phyloP scores from a whole-genome alignment of 2,888 invertebrate species.

The Nematopogon swammerdamellus region DNA sequence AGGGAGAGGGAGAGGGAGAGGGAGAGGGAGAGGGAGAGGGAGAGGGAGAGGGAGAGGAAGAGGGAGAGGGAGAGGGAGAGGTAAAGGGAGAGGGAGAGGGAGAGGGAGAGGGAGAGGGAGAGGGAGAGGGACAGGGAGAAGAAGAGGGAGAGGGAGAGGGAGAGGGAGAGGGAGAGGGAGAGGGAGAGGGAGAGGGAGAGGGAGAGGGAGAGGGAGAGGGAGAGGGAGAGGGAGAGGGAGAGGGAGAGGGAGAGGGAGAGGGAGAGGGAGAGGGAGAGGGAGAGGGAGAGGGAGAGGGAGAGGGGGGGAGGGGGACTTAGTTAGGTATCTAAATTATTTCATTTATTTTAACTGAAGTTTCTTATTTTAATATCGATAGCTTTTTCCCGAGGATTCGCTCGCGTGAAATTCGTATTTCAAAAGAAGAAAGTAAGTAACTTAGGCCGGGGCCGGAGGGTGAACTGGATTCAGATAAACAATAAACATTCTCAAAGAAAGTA shows the following conservation, averaged over 20 bases:
- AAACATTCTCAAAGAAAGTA: too few species aligned
- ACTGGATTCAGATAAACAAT: too few species aligned
- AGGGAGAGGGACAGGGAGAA: slow-evolving; percentile 1
- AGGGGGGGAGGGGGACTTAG: too few species aligned
- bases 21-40: neutral
- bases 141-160: neutral
- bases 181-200: neutral
- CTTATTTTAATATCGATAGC: too few species aligned
- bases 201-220: neutral
- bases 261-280: slow-evolving; percentile 3
- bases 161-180: neutral
- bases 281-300: neutral
- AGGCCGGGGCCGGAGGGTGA: too few species aligned
- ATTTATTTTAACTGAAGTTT: too few species aligned
- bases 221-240: slow-evolving; percentile 5
- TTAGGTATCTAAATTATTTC: too few species aligned
- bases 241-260: slow-evolving; percentile 11
- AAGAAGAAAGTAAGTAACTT: too few species aligned
- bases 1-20: neutral
- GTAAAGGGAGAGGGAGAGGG: slow-evolving; percentile 4
- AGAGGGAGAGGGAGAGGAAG: neutral
- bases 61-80: too few species aligned
- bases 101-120: slow-evolving; percentile 3
- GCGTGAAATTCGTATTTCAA: too few species aligned
- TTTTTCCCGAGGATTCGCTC: too few species aligned